Conservation (phyloP, 2,888 invertebrate genomes). For the Heliconius charithonia region DNA sequence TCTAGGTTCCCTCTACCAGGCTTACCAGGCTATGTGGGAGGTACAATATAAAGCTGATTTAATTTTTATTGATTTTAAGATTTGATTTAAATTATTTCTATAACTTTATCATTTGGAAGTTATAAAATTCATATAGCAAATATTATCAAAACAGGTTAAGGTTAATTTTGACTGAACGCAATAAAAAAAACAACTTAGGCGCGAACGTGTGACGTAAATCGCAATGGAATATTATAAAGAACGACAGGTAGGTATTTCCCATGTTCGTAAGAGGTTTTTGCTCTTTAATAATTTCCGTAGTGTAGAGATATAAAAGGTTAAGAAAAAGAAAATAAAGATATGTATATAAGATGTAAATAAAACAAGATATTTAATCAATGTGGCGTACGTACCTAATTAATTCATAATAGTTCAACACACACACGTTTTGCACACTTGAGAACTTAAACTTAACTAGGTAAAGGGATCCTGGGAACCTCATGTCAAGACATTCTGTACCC, state of each 20-base stretch:
- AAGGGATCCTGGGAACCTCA: too few relatives aligned
- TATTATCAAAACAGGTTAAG: conserved; percentile 1
- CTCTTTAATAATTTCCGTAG: not conserved
- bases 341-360: not conserved
- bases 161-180: conserved; percentile 10
- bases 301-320: not conserved
- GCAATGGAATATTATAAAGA: conserved; percentile 25
- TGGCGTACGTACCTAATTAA: too few relatives aligned
- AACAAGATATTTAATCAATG: not conserved
- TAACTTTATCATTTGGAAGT: too few relatives aligned
- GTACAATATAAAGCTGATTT: too few relatives aligned
- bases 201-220: conserved; percentile 16
- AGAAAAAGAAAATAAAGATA: not conserved
- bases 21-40: too few relatives aligned
- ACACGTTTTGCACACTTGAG: too few relatives aligned
- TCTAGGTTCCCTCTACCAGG: too few relatives aligned
- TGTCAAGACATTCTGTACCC: too few relatives aligned
- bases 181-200: not conserved
- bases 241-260: conserved; percentile 17
- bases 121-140: not conserved
- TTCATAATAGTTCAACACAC: too few relatives aligned
- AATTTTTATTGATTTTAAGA: too few relatives aligned
- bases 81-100: too few relatives aligned
- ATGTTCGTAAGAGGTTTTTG: not conserved
- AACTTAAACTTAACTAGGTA: too few relatives aligned